A percentile compares a stretch with the other conserved stretches of the same genome.
Conservation (phyloP, 1,140 invertebrate genomes). For the Periplaneta americana region DNA sequence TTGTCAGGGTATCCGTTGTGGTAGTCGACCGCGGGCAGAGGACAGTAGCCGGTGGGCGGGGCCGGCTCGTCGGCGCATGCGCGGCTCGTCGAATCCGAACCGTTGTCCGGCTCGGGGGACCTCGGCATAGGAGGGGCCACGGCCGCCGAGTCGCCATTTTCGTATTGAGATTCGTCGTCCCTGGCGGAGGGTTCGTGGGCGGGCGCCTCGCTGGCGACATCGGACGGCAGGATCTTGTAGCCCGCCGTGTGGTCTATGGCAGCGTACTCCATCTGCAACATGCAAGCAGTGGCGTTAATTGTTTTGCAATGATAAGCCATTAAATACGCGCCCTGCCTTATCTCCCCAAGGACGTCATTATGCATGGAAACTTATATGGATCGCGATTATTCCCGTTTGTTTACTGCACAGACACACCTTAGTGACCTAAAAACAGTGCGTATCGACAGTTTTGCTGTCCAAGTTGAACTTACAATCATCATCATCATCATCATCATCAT, state of each 20-base stretch:
- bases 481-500: too few relatives aligned
- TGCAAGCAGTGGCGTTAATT: background rate
- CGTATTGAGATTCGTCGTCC: background rate
- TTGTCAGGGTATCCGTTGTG: background rate
- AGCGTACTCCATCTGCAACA: background rate
- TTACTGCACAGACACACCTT: too few relatives aligned
- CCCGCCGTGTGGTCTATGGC: background rate
- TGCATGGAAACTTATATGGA: too few relatives aligned
- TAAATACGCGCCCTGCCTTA: too few relatives aligned
- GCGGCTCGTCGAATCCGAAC: background rate
- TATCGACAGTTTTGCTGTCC: too few relatives aligned
- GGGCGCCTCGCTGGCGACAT: background rate
- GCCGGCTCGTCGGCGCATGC: background rate
- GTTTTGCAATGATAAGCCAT: background rate
- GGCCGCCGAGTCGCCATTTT: background rate
- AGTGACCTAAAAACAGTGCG: too few relatives aligned
- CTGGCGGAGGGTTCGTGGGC: background rate
- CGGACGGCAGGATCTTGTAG: background rate
- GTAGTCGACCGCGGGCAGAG: background rate
- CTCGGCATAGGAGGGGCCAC: background rate
- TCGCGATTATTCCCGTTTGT: too few relatives aligned
- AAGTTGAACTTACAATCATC: too few relatives aligned
- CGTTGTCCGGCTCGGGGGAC: background rate
- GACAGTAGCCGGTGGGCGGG: background rate
- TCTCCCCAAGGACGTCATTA: too few relatives aligned